Percentiles rank a stretch among this genome's conserved stretches.
phyloP scores from a whole-genome alignment of 2,888 invertebrate species.

The Eristalis tenax region DNA sequence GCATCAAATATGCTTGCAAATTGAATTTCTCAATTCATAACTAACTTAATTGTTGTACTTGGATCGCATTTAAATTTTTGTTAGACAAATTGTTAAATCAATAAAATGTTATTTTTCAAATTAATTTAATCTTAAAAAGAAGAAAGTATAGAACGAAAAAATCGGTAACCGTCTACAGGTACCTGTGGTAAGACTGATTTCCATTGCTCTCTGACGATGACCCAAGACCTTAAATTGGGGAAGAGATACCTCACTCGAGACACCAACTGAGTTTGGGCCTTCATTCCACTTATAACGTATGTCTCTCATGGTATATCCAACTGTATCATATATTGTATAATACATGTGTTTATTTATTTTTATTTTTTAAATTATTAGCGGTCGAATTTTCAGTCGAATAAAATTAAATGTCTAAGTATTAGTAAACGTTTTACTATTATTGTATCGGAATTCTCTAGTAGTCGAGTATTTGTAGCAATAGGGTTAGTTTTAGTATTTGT shows the following conservation, averaged over 20 bases:
- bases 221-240: constrained; percentile 99
- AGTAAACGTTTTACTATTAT: neutral
- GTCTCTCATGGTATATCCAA: constrained; percentile 99
- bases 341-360: constrained; percentile 67
- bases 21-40: constrained; percentile 3
- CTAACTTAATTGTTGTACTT: constrained; percentile 26
- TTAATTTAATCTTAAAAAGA: constrained; percentile 46
- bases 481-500: neutral
- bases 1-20: constrained; percentile 3
- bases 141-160: constrained; percentile 75
- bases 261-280: constrained; percentile 96
- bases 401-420: neutral
- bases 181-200: constrained; percentile 98
- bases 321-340: constrained; percentile 81
- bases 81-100: constrained; percentile 51
- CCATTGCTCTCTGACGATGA: constrained; percentile 97
- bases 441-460: neutral
- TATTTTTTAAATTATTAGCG: constrained; percentile 51
- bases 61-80: constrained; percentile 23
- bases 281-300: constrained; percentile 99
- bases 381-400: constrained; percentile 55
- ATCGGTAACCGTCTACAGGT: constrained; percentile 84
- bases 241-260: constrained; percentile 96
- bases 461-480: neutral
- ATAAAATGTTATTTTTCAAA: constrained; percentile 34